Conservation (phyloP, 2,113 vertebrate species). For the Porphyrio hochstetteri region DNA sequence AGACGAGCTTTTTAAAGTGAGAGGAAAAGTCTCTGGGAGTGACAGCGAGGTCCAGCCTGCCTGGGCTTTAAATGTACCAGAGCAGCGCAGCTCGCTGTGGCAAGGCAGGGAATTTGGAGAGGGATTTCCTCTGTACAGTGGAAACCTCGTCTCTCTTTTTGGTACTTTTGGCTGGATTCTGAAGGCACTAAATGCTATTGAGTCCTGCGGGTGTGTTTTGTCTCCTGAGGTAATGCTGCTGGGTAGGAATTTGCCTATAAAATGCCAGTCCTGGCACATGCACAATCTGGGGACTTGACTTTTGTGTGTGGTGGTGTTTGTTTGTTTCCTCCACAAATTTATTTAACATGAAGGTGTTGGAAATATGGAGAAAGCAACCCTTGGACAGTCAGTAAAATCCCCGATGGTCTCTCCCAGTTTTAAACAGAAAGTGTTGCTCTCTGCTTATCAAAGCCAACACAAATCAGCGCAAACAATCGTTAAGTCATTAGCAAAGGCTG, state of each 20-base stretch:
- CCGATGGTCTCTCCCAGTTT: slow-evolving; percentile 17
- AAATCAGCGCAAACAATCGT: slow-evolving; percentile 69
- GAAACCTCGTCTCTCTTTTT: neutral
- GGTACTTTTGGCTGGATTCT: neutral
- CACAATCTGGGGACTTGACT: neutral
- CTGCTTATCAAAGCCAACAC: slow-evolving; percentile 44
- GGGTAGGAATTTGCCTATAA: neutral
- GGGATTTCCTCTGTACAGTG: neutral
- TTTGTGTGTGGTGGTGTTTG: neutral
- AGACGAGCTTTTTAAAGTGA: neutral
- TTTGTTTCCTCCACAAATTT: neutral
- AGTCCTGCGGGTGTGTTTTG: neutral
- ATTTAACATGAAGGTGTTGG: neutral
- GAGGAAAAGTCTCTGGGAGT: neutral
- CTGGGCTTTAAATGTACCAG: neutral
- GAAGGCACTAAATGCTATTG: neutral
- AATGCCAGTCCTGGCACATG: neutral
- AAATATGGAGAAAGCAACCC: neutral
- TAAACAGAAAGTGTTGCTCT: slow-evolving; percentile 35
- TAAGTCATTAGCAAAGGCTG: slow-evolving; percentile 72
- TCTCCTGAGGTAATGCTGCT: neutral
- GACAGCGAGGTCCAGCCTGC: neutral
- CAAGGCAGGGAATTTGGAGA: neutral
- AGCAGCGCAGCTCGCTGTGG: rapidly evolving
- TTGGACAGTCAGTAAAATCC: slow-evolving; percentile 6